These are phyloP conservation scores for Clytia hemisphaerica DNA, from an alignment of 30 jellyfish, hydroid and myxozoan species.

Conservation along the genomic window DNA sequence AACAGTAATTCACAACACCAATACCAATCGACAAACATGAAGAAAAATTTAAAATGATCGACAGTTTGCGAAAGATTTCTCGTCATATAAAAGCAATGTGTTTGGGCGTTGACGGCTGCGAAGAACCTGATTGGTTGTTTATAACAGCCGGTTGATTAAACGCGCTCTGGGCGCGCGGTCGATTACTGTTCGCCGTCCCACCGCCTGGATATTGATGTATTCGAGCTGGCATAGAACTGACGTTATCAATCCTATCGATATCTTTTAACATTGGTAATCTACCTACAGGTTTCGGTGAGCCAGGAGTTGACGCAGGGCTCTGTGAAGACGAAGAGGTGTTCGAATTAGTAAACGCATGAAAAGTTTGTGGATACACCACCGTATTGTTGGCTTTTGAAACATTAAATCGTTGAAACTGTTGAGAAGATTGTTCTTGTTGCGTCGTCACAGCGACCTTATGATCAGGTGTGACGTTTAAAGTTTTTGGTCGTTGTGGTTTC, in stretches of 20 bases:
- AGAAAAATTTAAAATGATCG: too few relatives aligned
- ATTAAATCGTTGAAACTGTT: constrained; percentile 31
- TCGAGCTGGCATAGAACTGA: constrained; percentile 20
- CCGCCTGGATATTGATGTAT: constrained; percentile 6
- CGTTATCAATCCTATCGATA: not conserved
- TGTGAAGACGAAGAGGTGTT: constrained; percentile 86
- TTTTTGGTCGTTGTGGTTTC: constrained; percentile 67
- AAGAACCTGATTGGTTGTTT: too few relatives aligned
- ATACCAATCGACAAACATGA: too few relatives aligned
- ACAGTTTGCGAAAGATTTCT: too few relatives aligned
- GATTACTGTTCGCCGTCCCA: not conserved
- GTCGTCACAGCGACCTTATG: constrained; percentile 11
- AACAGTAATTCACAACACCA: too few relatives aligned
- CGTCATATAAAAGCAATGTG: constrained; percentile 32
- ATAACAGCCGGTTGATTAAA: not conserved
- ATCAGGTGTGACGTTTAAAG: constrained; percentile 58
- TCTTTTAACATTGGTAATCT: constrained; percentile 4
- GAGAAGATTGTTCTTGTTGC: too few relatives aligned
- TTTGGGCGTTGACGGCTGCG: constrained; percentile 13
- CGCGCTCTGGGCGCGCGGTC: constrained; percentile 31
- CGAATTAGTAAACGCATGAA: constrained; percentile 82
- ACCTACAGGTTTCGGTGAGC: constrained; percentile 55
- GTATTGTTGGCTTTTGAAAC: constrained; percentile 33
- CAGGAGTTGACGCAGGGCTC: constrained; percentile 98
- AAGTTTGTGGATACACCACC: too few relatives aligned